Conservation (phyloP, 2,888 invertebrate genomes). For the Neocrepidodera transversa region DNA sequence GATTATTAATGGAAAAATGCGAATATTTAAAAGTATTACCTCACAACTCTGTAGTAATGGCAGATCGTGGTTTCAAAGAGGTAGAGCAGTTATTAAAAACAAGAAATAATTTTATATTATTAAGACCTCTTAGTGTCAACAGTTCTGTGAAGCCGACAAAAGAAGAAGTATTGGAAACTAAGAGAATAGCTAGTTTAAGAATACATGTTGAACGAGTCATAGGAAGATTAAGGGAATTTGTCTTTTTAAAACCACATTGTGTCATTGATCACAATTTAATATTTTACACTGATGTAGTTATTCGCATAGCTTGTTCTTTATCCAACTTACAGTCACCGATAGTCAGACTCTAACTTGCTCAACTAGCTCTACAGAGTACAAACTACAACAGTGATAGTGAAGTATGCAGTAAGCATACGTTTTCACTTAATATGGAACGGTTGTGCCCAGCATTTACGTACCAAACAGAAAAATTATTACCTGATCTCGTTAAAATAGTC, state of each 20-base stretch:
- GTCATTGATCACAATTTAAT: no score
- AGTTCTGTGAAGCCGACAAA: slow-evolving; percentile 30
- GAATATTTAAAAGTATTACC: slow-evolving; percentile 9
- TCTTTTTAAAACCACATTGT: slow-evolving; percentile 41
- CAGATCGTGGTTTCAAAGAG: slow-evolving; percentile 22
- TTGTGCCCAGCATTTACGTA: no score
- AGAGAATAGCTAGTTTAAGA: slow-evolving; percentile 45
- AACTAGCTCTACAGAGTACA: no score
- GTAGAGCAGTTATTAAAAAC: not conserved
- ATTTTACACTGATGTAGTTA: no score
- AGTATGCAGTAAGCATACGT: no score
- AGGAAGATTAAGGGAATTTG: slow-evolving; percentile 43
- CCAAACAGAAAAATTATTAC: no score
- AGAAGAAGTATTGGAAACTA: slow-evolving; percentile 41
- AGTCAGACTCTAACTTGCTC: no score
- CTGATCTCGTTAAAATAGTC: no score
- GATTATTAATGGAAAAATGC: slow-evolving; percentile 8
- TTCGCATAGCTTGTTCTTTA: no score
- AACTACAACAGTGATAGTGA: no score
- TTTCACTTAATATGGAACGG: no score
- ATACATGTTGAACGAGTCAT: slow-evolving; percentile 51
- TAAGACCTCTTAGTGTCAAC: slow-evolving; percentile 42
- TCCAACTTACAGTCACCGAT: no score
- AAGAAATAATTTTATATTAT: slow-evolving; percentile 22
- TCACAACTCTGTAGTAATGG: slow-evolving; percentile 6